phyloP scores from a whole-genome alignment of 2,888 invertebrate species.

The Phyllotreta cruciferae region DNA sequence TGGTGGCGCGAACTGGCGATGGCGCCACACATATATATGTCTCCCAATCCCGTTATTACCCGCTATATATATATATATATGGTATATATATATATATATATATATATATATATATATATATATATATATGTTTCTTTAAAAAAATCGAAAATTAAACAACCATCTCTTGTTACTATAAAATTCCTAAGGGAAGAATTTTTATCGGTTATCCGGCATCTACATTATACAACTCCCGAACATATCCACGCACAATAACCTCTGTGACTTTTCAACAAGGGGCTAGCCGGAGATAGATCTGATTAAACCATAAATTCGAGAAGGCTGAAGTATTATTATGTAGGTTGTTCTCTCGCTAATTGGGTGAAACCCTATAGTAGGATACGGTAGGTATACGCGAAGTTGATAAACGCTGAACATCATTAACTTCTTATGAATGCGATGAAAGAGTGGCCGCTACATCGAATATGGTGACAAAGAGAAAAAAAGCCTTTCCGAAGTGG shows the following conservation, averaged over 20 bases:
- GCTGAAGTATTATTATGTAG: slow-evolving; percentile 42
- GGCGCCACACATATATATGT: too few relatives aligned
- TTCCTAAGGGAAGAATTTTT: slow-evolving; percentile 12
- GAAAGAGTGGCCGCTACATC: slow-evolving; percentile 34
- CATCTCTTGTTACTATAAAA: background rate
- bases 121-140: too few relatives aligned
- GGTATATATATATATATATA: too few relatives aligned
- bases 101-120: too few relatives aligned
- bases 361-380: slow-evolving; percentile 46
- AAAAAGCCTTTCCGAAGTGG: slow-evolving; percentile 27
- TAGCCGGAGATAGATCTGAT: slow-evolving; percentile 34
- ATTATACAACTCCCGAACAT: slow-evolving; percentile 9
- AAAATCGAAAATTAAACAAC: too few relatives aligned
- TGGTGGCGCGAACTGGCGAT: too few relatives aligned
- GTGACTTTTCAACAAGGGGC: slow-evolving; percentile 31
- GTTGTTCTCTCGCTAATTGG: slow-evolving; percentile 48
- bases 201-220: slow-evolving; percentile 13
- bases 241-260: slow-evolving; percentile 28
- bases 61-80: too few relatives aligned
- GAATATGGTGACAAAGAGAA: slow-evolving; percentile 26
- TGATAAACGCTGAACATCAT: slow-evolving; percentile 40
- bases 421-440: slow-evolving; percentile 47
- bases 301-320: slow-evolving; percentile 39
- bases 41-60: too few relatives aligned
- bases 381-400: slow-evolving; percentile 22